A percentile compares a stretch with the other conserved stretches of the same genome.
These are phyloP conservation scores for Drosophila sulfurigaster DNA, from an alignment of 1,140 invertebrate genomes.

Conservation along the genomic window DNA sequence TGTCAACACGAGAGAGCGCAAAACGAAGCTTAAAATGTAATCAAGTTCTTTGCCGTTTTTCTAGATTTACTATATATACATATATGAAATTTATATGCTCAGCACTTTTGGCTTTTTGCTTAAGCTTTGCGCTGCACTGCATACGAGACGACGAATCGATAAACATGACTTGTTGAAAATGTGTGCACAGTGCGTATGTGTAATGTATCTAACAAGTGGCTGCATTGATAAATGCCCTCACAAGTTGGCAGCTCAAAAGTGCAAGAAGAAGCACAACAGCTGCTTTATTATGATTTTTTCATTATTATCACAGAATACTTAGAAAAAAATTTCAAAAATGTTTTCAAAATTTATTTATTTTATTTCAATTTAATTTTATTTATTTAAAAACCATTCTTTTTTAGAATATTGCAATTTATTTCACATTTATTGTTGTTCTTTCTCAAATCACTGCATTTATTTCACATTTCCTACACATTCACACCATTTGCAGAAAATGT, in stretches of 20 bases:
- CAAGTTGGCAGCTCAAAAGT: conserved; percentile 22
- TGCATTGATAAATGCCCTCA: conserved; percentile 32
- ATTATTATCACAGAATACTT: no score
- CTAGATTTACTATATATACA: conserved; percentile 21
- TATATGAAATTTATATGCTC: conserved; percentile 39
- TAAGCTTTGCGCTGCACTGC: conserved; percentile 4
- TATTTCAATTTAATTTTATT: conserved; percentile 8
- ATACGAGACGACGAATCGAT: conserved; percentile 31
- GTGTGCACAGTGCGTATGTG: conserved; percentile 58
- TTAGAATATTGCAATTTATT: no score
- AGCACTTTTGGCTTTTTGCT: conserved; percentile 34
- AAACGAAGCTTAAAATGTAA: conserved; percentile 51
- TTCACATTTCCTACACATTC: neutral
- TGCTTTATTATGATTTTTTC: neutral
- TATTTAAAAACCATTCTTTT: neutral
- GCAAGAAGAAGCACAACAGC: conserved; percentile 19
- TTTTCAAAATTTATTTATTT: neutral
- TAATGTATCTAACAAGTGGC: conserved; percentile 65
- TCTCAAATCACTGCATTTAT: no score
- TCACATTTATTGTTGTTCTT: no score
- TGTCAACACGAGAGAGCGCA: conserved; percentile 48
- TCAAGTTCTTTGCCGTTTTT: conserved; percentile 41
- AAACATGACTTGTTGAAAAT: conserved; percentile 53
- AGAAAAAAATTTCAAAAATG: no score
- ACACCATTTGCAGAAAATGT: conserved; percentile 1